phyloP scores from a whole-genome alignment of 2,113 vertebrate species.

The Gymnogyps californianus region DNA sequence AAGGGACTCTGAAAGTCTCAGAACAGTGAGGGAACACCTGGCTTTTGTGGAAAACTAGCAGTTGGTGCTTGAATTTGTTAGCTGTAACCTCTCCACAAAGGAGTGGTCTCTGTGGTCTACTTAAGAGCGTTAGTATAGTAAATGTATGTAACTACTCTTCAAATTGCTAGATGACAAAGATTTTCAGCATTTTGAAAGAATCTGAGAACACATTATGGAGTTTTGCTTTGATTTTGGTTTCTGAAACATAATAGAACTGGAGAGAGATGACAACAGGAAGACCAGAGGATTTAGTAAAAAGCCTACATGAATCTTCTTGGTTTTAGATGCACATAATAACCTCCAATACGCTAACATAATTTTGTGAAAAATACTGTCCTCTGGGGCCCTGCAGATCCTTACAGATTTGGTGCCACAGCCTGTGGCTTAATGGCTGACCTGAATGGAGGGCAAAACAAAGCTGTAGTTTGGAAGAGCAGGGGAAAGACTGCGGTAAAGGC shows the following conservation, averaged over 20 bases:
- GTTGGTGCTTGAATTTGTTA: not conserved
- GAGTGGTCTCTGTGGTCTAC: not conserved
- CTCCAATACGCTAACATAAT: not conserved
- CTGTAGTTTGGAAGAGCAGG: not conserved
- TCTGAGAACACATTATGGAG: not conserved
- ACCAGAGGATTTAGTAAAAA: not conserved
- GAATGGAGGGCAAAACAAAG: not conserved
- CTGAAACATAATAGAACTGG: not conserved
- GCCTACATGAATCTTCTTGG: not conserved
- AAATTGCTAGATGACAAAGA: not conserved
- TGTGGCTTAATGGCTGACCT: not conserved
- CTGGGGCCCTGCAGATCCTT: not conserved
- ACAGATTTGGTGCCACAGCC: not conserved
- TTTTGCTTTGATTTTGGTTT: not conserved
- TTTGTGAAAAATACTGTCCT: not conserved
- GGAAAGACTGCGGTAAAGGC: not conserved
- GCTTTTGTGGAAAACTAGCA: not conserved
- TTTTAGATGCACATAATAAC: not conserved
- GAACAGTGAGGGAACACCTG: not conserved
- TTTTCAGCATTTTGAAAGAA: not conserved
- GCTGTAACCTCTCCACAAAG: not conserved
- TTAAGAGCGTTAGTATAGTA: not conserved
- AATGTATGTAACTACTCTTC: not conserved
- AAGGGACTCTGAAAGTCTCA: not conserved
- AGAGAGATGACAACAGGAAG: not conserved